These are phyloP conservation scores for Chloroceryle inda DNA, from an alignment of 2,797 vertebrate species.

Conservation along the genomic window DNA sequence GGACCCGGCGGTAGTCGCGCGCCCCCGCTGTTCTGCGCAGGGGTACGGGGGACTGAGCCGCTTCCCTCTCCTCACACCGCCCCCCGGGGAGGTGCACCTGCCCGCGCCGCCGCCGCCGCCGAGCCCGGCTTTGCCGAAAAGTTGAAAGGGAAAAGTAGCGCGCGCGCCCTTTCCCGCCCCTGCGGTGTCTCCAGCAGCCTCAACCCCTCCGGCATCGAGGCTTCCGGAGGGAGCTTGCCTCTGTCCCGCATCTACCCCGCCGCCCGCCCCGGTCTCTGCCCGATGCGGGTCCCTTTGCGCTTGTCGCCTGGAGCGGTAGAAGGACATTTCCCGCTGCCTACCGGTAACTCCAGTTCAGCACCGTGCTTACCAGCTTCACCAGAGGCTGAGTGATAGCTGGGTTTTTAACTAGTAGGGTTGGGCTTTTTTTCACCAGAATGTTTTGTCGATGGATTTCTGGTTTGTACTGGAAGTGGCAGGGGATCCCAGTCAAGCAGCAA, in stretches of 20 bases:
- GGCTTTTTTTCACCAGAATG: background rate
- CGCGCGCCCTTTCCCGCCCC: background rate
- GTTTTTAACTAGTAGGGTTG: background rate
- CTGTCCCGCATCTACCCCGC: background rate
- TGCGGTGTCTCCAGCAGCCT: too few species aligned
- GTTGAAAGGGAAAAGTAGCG: background rate
- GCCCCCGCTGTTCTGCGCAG: background rate
- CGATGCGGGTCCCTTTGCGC: rapidly evolving
- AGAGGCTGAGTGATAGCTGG: background rate
- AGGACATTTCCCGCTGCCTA: rapidly evolving
- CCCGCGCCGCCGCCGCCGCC: background rate
- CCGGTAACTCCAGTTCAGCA: background rate
- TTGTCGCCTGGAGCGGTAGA: rapidly evolving
- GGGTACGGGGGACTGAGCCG: too few species aligned
- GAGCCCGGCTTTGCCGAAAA: background rate
- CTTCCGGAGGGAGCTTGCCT: background rate
- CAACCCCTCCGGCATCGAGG: background rate
- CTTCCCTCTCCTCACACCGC: background rate
- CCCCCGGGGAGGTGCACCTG: background rate
- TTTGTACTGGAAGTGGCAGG: background rate
- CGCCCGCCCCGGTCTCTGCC: background rate
- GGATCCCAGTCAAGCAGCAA: background rate
- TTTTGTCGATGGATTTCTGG: background rate
- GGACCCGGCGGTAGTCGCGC: background rate
- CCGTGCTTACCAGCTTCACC: background rate